Evolutionary conservation across 2,113 vertebrate species (phyloP).

Genomic region (Sardina pilchardus): DNA sequence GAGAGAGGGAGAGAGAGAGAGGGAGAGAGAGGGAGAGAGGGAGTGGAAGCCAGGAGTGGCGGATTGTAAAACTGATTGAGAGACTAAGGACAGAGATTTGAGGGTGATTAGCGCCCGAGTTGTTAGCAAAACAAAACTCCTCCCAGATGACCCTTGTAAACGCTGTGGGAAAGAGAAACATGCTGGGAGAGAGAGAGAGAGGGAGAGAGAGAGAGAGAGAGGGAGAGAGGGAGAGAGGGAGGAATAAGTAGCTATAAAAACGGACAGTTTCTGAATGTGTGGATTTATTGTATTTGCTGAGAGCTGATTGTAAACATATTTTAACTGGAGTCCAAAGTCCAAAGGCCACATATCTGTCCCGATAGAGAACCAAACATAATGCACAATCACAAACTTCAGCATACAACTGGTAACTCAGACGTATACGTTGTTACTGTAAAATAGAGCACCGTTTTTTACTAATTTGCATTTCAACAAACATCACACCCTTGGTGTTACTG

Average conservation of each 20-base stretch:
- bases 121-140: slow-evolving; percentile 9
- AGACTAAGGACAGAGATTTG: slow-evolving; percentile 8
- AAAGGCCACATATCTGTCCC: neutral
- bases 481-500: neutral
- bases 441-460: no score
- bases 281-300: neutral
- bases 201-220: slow-evolving; percentile 7
- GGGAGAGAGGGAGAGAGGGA: slow-evolving; percentile 13
- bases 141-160: neutral
- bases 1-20: neutral
- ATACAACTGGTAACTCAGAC: neutral
- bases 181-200: neutral
- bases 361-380: neutral
- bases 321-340: neutral
- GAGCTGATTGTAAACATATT: neutral
- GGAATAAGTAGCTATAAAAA: slow-evolving; percentile 30
- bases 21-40: neutral
- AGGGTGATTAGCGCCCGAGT: neutral
- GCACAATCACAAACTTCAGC: neutral
- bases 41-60: neutral
- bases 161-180: neutral
- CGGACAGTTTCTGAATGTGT: neutral
- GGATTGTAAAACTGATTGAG: slow-evolving; percentile 15
- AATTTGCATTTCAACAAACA: no score
- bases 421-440: no score